A percentile compares a stretch with the other conserved stretches of the same genome.
These are phyloP conservation scores for Spodoptera littoralis DNA, from an alignment of 2,888 invertebrate species.

Conservation along the genomic window DNA sequence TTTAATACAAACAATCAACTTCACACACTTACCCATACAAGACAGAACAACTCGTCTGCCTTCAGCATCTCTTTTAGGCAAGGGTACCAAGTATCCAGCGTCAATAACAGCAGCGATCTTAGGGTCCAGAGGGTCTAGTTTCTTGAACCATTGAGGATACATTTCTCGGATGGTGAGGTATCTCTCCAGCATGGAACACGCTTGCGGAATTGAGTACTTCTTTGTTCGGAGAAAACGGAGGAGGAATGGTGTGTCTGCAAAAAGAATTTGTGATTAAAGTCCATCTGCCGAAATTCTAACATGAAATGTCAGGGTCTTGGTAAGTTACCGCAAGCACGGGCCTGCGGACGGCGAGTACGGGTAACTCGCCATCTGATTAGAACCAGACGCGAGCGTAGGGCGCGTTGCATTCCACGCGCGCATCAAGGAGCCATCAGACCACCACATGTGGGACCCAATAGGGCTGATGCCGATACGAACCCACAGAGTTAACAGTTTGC, in stretches of 20 bases:
- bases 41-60: conserved; percentile 94
- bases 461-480: too few species aligned
- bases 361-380: too few species aligned
- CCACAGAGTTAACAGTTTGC: too few species aligned
- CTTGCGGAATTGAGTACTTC: conserved; percentile 95
- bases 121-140: conserved; percentile 93
- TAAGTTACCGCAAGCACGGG: too few species aligned
- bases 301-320: too few species aligned
- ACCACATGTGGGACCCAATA: too few species aligned
- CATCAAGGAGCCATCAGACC: too few species aligned
- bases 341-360: too few species aligned
- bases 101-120: conserved; percentile 94
- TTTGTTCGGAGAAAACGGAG: conserved; percentile 95
- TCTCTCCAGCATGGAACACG: conserved; percentile 95
- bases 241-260: conserved; percentile 92
- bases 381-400: too few species aligned
- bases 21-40: conserved; percentile 90
- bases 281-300: conserved; percentile 2
- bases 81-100: conserved; percentile 93
- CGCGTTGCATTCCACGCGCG: too few species aligned
- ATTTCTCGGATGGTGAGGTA: conserved; percentile 95
- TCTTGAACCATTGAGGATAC: conserved; percentile 95
- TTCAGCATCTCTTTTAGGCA: conserved; percentile 92
- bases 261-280: conserved; percentile 4
- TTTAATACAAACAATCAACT: too few species aligned